Base-by-base conservation (phyloP, 1,140 invertebrate genomes). In the Hylaeus anthracinus region DNA sequence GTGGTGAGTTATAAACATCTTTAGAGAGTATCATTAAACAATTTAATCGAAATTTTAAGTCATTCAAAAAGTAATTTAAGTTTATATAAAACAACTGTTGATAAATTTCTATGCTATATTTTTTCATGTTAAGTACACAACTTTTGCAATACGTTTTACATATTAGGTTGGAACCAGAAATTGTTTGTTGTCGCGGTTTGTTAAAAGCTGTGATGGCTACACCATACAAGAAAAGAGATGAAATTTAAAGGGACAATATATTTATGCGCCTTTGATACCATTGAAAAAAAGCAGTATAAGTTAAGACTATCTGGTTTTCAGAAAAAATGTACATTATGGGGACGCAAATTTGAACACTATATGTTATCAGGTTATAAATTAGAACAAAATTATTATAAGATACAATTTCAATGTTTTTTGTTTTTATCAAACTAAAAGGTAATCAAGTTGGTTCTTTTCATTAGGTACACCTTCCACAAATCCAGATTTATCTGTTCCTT, bases 301-400 rank as follows among this genome's bases (percentile, higher is more conserved):
- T 26, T 26, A 26, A 89, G 26, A 26, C 94, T 94, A 45, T 88
- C 93, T 10, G 90, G 88, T 60, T 92, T 95, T 12, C 92, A 94
- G 86, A 89, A 92, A 83, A 26, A 26, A 26, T 96, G 95, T 93
- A 92, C 90, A 55, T 95, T 95, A 15, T 97, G 96, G 96, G 97
- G 97, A 37, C 96, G 94, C 88, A 97, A 97, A 91, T 98, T 98
- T 95, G 97, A 98, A 89, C 96, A 97, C 81, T 98, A 95, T 90
- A 88, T 97, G 73, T 91, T 96, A 53, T 92, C 95, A 87, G 94
- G 95, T 96, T 58, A 39, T 48, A 60, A 63, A 74, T 5, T 26
- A 26, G 12, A 8, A 83, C 26, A 26, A 26, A 48, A 61, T 15
- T 43, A 4, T 64, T 43, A 15, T 15, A 5, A 26, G 1, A 8